Conservation (phyloP, 2,113 vertebrate genomes). For the Turdus rufiventris region DNA sequence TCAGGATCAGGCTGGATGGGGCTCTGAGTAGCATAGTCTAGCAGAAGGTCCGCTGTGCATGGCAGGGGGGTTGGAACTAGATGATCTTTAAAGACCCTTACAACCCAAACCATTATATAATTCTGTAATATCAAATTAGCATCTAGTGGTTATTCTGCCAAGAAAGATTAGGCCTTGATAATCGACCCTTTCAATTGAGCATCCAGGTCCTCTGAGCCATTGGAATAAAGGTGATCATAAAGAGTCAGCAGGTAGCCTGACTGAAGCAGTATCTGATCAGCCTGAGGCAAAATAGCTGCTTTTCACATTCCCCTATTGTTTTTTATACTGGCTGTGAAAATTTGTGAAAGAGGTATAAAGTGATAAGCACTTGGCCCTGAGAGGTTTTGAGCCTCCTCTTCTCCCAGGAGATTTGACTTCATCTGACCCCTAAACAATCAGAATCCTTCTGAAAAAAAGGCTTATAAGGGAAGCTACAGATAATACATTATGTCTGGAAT, state of each 20-base stretch:
- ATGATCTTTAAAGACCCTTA: background rate
- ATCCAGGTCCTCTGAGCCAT: background rate
- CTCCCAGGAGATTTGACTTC: background rate
- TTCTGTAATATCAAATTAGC: background rate
- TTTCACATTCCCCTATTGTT: background rate
- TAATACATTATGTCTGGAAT: background rate
- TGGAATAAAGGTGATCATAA: background rate
- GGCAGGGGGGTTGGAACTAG: background rate
- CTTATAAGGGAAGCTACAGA: background rate
- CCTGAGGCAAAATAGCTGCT: background rate
- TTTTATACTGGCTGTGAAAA: background rate
- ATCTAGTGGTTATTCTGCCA: background rate
- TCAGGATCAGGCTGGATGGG: background rate
- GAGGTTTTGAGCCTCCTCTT: background rate
- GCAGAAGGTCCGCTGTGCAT: background rate
- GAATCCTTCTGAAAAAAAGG: background rate
- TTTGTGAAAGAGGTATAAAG: background rate
- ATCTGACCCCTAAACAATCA: background rate
- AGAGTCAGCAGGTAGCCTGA: background rate
- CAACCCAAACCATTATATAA: background rate
- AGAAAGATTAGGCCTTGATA: background rate
- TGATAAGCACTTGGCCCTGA: background rate
- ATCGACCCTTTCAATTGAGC: background rate
- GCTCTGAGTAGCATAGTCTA: background rate
- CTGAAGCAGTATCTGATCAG: background rate